Evolutionary conservation across 2,113 vertebrate species (phyloP).

Genomic region (Tichodroma muraria): DNA sequence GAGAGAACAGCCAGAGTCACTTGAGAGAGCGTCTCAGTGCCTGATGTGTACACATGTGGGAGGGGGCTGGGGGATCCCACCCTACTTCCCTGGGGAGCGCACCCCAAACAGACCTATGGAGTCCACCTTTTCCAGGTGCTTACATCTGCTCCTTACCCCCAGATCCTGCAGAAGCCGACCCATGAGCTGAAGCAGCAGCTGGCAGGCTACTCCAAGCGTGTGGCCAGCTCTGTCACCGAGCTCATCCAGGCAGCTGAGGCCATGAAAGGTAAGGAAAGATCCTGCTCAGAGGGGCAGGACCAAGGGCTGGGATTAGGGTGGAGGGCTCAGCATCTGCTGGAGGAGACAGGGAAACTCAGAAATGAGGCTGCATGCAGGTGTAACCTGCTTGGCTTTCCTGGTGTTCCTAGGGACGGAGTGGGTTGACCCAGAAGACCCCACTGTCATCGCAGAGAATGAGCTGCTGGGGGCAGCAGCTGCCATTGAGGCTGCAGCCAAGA

Average conservation of each 20-base stretch:
- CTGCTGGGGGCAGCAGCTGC: slow-evolving; percentile 92
- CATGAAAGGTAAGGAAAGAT: slow-evolving; percentile 86
- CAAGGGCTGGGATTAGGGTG: not conserved
- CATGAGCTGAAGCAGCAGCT: slow-evolving; percentile 93
- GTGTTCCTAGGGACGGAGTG: slow-evolving; percentile 81
- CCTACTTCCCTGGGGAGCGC: rapidly evolving
- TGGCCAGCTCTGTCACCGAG: slow-evolving; percentile 93
- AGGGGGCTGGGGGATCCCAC: not conserved
- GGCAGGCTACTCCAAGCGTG: slow-evolving; percentile 86
- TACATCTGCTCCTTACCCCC: not conserved
- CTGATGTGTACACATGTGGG: not conserved
- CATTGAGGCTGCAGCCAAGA: slow-evolving; percentile 98
- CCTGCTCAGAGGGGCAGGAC: not conserved
- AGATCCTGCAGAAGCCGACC: slow-evolving; percentile 94
- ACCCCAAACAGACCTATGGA: not conserved
- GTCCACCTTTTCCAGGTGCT: not conserved
- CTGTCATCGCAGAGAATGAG: slow-evolving; percentile 95
- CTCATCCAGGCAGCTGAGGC: slow-evolving; percentile 98
- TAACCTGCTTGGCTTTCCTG: not conserved
- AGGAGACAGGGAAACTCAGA: not conserved
- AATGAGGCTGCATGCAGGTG: rapidly evolving
- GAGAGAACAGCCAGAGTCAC: not conserved
- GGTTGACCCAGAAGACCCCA: slow-evolving; percentile 97
- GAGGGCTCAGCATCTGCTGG: not conserved
- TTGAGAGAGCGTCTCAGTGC: not conserved